Evolutionary conservation across 2,888 invertebrate genomes (phyloP).

Genomic region (Pyrgus malvae): DNA sequence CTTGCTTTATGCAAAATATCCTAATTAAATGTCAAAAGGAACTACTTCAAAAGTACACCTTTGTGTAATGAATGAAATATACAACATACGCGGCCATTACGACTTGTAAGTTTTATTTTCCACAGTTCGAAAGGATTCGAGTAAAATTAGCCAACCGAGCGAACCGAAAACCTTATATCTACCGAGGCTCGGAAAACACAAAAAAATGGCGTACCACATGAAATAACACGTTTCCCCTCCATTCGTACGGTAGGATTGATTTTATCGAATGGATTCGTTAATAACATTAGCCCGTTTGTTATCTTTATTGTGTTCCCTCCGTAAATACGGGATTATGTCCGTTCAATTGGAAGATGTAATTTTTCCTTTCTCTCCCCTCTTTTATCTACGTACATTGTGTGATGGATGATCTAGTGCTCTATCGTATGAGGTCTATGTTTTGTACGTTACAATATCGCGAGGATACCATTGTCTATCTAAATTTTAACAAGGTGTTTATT

Average conservation of each 20-base stretch:
- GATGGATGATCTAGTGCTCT: conserved; percentile 14
- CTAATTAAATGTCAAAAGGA: too few relatives aligned
- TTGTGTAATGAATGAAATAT: too few relatives aligned
- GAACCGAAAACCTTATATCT: conserved; percentile 30
- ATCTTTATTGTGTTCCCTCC: conserved; percentile 42
- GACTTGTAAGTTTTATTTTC: too few relatives aligned
- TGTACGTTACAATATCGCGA: neutral
- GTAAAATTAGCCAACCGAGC: conserved; percentile 10
- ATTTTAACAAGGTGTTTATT: too few relatives aligned
- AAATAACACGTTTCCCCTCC: conserved; percentile 39
- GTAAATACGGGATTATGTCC: conserved; percentile 41
- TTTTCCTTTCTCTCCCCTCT: conserved; percentile 33
- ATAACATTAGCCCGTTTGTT: conserved; percentile 49
- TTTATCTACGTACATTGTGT: conserved; percentile 26
- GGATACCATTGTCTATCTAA: too few relatives aligned
- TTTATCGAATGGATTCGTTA: conserved; percentile 46
- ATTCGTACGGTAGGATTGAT: conserved; percentile 42
- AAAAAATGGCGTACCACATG: conserved; percentile 40
- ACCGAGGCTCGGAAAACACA: conserved; percentile 36
- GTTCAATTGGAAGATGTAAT: conserved; percentile 38
- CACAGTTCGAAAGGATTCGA: too few relatives aligned
- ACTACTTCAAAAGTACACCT: too few relatives aligned
- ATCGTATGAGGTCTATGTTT: conserved; percentile 7
- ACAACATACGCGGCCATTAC: too few relatives aligned
- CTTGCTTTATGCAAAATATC: too few relatives aligned